Evolutionary conservation across 2,888 invertebrate genomes (phyloP), one percentile per base, ranked within the genome.

Genomic region (Dione vanillae): DNA sequence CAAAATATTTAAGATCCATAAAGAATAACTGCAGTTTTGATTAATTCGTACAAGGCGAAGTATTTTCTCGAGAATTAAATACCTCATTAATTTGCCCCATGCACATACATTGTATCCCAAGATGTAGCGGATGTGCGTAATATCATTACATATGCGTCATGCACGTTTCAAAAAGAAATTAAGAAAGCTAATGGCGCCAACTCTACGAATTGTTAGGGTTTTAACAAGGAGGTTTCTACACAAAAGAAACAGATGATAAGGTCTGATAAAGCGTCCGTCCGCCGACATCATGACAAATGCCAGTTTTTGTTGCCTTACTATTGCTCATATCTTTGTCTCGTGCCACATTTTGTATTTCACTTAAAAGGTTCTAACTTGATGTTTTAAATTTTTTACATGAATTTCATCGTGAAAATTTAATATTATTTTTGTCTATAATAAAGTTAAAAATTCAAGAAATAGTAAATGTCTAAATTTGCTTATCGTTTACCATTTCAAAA

Each of bases 71-170:
- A 35, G 27, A 69, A 67, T 83, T 86, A 82, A 86, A 85, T 85
- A 84, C 77, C 78, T 89, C 85, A 89, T 89, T 87, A 86, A 84
- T 86, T 86, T 85, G 86, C 85, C 83, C 83, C 86, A 86, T 82
- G 84, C 90, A 87, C 83, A 81, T 84, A 83, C 84, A 86, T 87
- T 75, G 76, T 75, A 69, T 67, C 75, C 75, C 74, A 83, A 83
- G 81, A 84, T 78, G 79, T 81, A 80, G 83, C 89, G 92, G 92
- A 92, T 88, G 90, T 90, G 86, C 87, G 87, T 83, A 88, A 86
- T 85, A 80, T 80, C 78, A 68, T 65, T 70, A 54, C 11, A 52
- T 51, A 20, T 69, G 69, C 65, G 59, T 59, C 65, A 45, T 65
- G 59, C 35, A 65, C 27, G 12, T 35, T 61, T 65, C 51, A 70